Conservation (phyloP, 1,140 invertebrate genomes). For the Aphaenogaster ashmeadi region DNA sequence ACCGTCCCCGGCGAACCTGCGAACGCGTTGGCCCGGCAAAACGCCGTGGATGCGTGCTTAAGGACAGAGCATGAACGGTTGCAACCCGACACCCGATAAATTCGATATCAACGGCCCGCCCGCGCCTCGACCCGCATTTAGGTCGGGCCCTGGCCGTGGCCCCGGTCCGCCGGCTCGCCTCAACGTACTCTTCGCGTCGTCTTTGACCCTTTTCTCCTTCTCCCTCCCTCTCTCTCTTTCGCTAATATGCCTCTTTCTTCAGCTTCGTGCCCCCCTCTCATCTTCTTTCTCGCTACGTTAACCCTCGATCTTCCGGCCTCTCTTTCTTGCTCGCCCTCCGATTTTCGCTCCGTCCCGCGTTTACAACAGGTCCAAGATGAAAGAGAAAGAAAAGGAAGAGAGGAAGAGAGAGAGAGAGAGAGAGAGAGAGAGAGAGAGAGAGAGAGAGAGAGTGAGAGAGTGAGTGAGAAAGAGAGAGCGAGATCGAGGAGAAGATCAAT, state of each 20-base stretch:
- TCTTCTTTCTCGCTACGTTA: conserved; percentile 34
- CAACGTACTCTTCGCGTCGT: conserved; percentile 29
- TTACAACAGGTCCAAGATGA: conserved; percentile 37
- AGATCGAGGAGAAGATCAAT: conserved; percentile 63
- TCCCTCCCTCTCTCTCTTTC: conserved; percentile 9
- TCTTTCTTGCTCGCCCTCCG: conserved; percentile 29
- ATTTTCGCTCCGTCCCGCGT: conserved; percentile 46
- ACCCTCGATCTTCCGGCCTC: conserved; percentile 52
- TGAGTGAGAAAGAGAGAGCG: conserved; percentile 29
- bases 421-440: background rate
- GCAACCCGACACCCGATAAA: conserved; percentile 84
- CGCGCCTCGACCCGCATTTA: conserved; percentile 79
- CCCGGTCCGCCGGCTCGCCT: background rate
- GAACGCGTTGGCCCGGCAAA: conserved; percentile 81
- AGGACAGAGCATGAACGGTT: conserved; percentile 78
- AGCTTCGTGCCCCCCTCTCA: background rate
- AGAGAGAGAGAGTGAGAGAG: background rate
- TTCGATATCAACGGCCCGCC: conserved; percentile 84
- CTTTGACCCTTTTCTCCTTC: conserved; percentile 40
- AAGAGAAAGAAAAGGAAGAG: background rate
- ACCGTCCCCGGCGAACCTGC: conserved; percentile 65
- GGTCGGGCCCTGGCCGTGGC: conserved; percentile 45
- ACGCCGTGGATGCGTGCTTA: conserved; percentile 77
- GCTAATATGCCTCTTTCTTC: conserved; percentile 39
- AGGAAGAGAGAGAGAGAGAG: background rate